Evolutionary conservation across 2,113 vertebrate genomes (phyloP).

Genomic region (Larimichthys polyactis): DNA sequence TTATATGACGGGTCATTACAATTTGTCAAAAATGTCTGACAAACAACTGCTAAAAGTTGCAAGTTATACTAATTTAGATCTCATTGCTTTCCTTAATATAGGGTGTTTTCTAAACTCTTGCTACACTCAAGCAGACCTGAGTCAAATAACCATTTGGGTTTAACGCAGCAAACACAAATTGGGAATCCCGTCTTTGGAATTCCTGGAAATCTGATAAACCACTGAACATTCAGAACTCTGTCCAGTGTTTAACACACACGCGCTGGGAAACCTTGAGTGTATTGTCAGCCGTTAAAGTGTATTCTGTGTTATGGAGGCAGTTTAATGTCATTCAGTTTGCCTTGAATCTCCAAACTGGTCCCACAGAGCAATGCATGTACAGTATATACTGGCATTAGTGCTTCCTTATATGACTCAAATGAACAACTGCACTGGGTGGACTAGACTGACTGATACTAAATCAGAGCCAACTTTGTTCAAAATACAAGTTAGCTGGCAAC

Average conservation of each 20-base stretch:
- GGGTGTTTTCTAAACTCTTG: conserved; percentile 32
- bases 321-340: conserved; percentile 14
- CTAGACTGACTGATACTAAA: background rate
- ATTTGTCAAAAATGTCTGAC: conserved; percentile 34
- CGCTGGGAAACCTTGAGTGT: background rate
- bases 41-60: conserved; percentile 31
- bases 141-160: conserved; percentile 64
- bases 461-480: background rate
- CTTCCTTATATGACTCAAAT: background rate
- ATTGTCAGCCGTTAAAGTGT: background rate
- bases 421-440: no score
- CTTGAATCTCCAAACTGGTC: background rate
- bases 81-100: conserved; percentile 38
- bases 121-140: conserved; percentile 78
- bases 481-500: background rate
- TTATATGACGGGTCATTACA: conserved; percentile 11
- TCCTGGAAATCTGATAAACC: background rate
- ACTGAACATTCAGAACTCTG: background rate
- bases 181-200: background rate
- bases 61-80: conserved; percentile 36
- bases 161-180: conserved; percentile 24
- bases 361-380: background rate
- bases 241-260: background rate
- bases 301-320: background rate
- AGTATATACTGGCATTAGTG: background rate